Evolutionary conservation across 2,888 invertebrate species (phyloP).

Genomic region (Resseliella maxima): DNA sequence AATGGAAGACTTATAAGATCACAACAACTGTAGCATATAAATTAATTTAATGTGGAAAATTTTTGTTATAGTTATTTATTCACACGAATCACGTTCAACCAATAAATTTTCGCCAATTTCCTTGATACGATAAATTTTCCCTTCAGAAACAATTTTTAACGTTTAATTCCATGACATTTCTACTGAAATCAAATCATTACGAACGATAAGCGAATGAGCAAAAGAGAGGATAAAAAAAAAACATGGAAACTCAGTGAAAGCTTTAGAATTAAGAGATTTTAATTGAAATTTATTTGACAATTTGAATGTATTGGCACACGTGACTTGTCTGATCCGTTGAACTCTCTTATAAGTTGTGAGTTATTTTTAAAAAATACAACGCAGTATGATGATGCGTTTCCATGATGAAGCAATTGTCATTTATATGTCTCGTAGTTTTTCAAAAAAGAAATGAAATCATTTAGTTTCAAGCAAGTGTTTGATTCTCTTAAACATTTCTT

Average conservation of each 20-base stretch:
- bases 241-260: neutral
- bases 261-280: neutral
- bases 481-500: neutral
- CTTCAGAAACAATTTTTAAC: neutral
- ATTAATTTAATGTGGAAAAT: neutral
- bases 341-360: no score
- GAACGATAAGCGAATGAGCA: neutral
- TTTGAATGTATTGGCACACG: neutral
- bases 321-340: neutral
- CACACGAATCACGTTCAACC: neutral
- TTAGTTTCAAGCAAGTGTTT: no score
- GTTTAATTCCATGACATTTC: neutral
- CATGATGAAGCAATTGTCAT: no score
- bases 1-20: neutral
- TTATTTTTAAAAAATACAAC: no score
- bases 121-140: neutral
- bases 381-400: no score
- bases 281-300: conserved; percentile 5
- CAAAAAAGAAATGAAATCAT: no score
- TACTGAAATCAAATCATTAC: neutral
- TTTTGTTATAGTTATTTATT: neutral
- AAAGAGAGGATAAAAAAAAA: no score
- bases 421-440: no score
- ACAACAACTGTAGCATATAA: neutral
- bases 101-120: neutral